Base-by-base conservation (phyloP, 2,888 invertebrate species). In the Conus canariensis region DNA sequence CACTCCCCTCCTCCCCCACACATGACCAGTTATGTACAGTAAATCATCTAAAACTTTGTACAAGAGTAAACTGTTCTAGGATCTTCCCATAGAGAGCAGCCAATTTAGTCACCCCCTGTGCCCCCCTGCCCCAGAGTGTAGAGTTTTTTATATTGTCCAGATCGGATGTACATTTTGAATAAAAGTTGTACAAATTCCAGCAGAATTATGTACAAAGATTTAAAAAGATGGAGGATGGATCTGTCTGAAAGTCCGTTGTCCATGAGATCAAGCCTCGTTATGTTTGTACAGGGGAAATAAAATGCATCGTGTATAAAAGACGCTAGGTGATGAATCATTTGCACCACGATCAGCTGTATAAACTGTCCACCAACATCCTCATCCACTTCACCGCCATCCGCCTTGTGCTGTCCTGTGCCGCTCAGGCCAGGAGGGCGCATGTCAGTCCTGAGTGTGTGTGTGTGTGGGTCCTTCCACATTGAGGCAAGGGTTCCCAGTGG, bases 261-360 rank as follows among this genome's bases (percentile, higher is more conserved):
- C 19, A 5, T 14, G 60, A 87, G 56, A n/a, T 58, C 14, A n/a
- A 56, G 74, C 25, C 16, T 45, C 22, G 3, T 87, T 87, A 14
- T 14, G 30, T 58, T 9, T 74, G 58, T 56, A 74, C 74, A 58
- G 74, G 9, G 45, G 58, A 74, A 74, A 87, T 22, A 70, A 87
- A 7, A 56, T 22, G 45, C 25, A 74, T 74, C 58, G 64, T 87
- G 74, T 87, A 87, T 14, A 70, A 60, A 85, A 25, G 8, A 30
- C 64, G 22, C 70, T 70, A 30, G 30, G 30, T 59, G 85, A 60
- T 25, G 59, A 10, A n/a, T 85, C 85, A 25, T 60, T 45, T n/a
- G 9, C 56, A 85, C n/a, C 82, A 83, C 8, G 10, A 56, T 83
- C 85, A 85, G 85, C 59, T 85, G 85, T 85, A 85, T n/a, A 85